Evolutionary conservation across 1,140 invertebrate genomes (phyloP), one percentile per base, ranked within the genome.

Genomic region (Trichonephila clavata): DNA sequence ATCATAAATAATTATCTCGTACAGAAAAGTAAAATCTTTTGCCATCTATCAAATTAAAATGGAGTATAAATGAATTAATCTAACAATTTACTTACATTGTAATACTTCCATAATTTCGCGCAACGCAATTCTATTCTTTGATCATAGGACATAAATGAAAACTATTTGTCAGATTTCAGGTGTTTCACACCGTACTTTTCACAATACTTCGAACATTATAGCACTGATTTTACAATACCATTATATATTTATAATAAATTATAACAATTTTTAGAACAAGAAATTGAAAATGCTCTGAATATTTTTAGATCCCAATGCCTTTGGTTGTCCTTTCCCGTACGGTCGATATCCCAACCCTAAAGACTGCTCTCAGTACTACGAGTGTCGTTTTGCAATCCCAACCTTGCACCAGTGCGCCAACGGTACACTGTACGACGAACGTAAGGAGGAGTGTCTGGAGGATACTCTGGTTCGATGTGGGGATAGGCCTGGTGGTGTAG

Each of bases 311-410:
- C 8, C 4, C 8, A 13, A 57, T 39, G n/a, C 27, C n/a, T 86
- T 86, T 24, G 13, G 24, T 6, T 92, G 91, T 21, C 91, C 81
- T 13, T 92, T 92, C 27, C 61, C 61, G 0, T 18, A 86, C 16
- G 91, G 91, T 1, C 91, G 83, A 18, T 92, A 77, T 92, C 39
- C 91, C 18, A 63, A 92, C 60, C 91, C 91, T 18, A 6, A 59
- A 7, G 83, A 92, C 16, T 92, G 91, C 39, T 86, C 91, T 2
- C 8, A 59, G n/a, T 86, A 57, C 20, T 90, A 90, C 57, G 68
- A 71, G 6, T 90, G 89, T 21, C 50, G 24, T 20, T 90, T 43
- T 2, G 32, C 32, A 13, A 14, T 57, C 7, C 27, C 90, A 2
- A 92, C 60, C 20, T 59, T 65, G 10, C 8, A 65, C 27, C 81